Evolutionary conservation across 2,797 vertebrate genomes (phyloP).

Genomic region (Rhinoraja longicauda): DNA sequence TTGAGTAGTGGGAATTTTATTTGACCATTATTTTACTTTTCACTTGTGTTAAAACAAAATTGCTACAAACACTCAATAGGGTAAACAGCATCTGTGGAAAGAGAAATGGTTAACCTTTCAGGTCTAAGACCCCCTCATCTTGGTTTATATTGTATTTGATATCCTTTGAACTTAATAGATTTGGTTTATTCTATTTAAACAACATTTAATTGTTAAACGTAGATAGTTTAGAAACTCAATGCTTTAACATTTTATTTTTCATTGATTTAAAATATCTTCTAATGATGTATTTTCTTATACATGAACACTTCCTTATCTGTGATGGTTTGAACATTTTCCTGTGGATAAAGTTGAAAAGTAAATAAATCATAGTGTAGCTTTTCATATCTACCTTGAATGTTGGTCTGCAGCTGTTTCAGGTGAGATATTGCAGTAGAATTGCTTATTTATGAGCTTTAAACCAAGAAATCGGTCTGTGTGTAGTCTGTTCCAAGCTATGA

Average conservation of each 20-base stretch:
- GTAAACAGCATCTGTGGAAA: too few species aligned
- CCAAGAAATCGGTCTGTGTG: neutral
- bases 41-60: too few species aligned
- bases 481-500: too few species aligned
- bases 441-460: neutral
- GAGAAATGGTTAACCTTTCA: too few species aligned
- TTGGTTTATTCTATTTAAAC: neutral
- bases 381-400: neutral
- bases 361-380: neutral
- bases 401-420: neutral
- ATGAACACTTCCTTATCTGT: neutral
- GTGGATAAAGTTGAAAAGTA: neutral
- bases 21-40: neutral
- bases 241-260: neutral
- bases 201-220: neutral
- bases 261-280: neutral
- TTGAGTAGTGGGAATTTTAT: neutral
- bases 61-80: too few species aligned
- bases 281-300: neutral
- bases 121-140: too few species aligned
- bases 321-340: neutral
- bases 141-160: neutral
- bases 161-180: neutral
- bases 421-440: neutral
- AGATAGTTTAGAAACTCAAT: neutral